These are phyloP conservation scores for Apistogramma diplotaenia DNA, from an alignment of 2,113 vertebrate species.

Conservation along the genomic window DNA sequence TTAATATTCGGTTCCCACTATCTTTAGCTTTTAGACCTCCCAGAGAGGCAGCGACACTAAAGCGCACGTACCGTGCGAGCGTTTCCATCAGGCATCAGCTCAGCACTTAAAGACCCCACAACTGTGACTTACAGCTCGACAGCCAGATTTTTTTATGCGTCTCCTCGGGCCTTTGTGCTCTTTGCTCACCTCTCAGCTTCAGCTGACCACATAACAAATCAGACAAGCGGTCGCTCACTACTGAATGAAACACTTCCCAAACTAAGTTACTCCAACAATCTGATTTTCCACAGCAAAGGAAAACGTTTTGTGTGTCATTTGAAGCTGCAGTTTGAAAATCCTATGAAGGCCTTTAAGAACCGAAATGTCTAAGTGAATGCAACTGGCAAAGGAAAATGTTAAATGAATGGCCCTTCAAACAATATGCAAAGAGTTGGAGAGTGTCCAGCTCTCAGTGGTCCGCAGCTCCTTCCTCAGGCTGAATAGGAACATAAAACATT, in stretches of 20 bases:
- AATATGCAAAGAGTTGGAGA: conserved; percentile 25
- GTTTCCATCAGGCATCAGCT: conserved; percentile 1
- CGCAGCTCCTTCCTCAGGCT: conserved; percentile 13
- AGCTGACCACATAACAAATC: conserved; percentile 29
- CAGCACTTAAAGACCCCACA: conserved; percentile 1
- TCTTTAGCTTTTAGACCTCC: conserved; percentile 40
- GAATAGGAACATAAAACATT: conserved; percentile 57
- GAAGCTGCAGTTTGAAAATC: neutral
- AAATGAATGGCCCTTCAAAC: conserved; percentile 5
- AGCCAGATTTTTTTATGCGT: conserved; percentile 45
- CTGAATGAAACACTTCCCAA: conserved; percentile 14
- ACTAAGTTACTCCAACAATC: neutral
- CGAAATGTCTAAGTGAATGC: neutral
- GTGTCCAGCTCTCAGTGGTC: conserved; percentile 10
- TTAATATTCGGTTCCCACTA: conserved; percentile 16
- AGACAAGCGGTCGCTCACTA: neutral
- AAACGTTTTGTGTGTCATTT: neutral
- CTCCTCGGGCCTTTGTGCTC: conserved; percentile 21
- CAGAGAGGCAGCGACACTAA: conserved; percentile 28
- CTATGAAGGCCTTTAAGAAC: neutral
- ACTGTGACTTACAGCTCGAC: conserved; percentile 45
- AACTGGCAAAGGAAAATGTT: neutral
- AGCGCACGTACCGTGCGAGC: neutral
- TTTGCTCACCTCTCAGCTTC: conserved; percentile 19
- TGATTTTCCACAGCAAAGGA: conserved; percentile 14